Conservation (phyloP, 2,888 invertebrate genomes). For the Podabrus alpinus region DNA sequence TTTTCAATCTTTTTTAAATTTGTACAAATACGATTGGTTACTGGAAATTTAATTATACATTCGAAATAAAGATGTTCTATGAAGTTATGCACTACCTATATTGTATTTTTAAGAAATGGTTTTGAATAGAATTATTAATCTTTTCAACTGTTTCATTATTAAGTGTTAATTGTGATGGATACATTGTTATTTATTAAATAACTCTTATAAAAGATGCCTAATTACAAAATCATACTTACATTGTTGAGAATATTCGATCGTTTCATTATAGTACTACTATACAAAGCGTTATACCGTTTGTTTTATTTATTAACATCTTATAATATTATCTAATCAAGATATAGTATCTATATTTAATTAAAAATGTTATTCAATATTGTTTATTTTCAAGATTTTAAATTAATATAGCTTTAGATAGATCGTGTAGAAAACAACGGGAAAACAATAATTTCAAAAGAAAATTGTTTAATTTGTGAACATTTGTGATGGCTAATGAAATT, state of each 20-base stretch:
- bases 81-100: not conserved
- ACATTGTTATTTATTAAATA: not conserved
- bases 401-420: no score
- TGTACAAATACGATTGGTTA: no score
- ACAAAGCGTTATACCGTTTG: not conserved
- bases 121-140: not conserved
- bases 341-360: not conserved
- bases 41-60: no score
- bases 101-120: not conserved
- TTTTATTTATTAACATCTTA: not conserved
- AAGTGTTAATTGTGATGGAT: not conserved
- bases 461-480: no score
- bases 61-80: no score
- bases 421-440: no score
- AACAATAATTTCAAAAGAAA: no score
- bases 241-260: not conserved
- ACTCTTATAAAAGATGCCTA: not conserved
- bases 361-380: not conserved
- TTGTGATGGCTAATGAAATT: no score
- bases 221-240: not conserved
- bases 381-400: not conserved
- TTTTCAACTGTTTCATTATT: not conserved
- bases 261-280: not conserved
- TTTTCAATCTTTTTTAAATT: no score
- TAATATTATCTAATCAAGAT: not conserved